phyloP scores from a whole-genome alignment of 2,797 vertebrate species.

The Lepus oiostolus region DNA sequence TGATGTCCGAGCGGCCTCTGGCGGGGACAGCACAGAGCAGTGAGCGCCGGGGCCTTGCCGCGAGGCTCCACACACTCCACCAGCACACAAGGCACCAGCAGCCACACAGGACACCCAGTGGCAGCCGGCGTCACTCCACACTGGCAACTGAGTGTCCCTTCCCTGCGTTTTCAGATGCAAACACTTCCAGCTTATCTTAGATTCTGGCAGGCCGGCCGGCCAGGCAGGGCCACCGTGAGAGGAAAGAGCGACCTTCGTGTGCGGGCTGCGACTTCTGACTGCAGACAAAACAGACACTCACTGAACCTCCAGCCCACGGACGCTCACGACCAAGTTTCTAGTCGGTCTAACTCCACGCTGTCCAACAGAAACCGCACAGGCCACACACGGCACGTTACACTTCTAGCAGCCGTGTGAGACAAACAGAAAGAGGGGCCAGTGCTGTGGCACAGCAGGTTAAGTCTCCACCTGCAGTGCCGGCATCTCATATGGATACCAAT shows the following conservation, averaged over 20 bases:
- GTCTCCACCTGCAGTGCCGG: no score
- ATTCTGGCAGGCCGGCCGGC: slow-evolving; percentile 40
- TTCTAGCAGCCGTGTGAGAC: not conserved
- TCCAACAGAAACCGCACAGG: not conserved
- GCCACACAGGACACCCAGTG: not conserved
- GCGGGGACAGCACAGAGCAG: not conserved
- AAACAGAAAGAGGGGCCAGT: no score
- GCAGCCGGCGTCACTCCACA: not conserved
- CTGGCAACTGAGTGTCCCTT: slow-evolving; percentile 33
- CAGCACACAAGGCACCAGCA: no score
- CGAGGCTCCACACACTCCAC: no score
- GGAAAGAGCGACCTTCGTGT: slow-evolving; percentile 43
- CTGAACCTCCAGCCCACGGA: not conserved
- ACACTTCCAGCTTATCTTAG: slow-evolving; percentile 44
- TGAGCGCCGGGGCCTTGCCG: slow-evolving; percentile 1
- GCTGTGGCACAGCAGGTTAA: no score
- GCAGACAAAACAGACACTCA: slow-evolving; percentile 19
- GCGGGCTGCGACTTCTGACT: not conserved
- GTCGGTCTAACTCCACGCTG: not conserved
- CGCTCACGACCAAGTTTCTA: not conserved
- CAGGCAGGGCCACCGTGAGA: not conserved
- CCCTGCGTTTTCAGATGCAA: slow-evolving; percentile 58
- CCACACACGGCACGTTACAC: not conserved
- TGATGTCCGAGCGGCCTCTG: no score
- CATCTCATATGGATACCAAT: no score